A percentile compares a stretch with the other conserved stretches of the same genome.
Evolutionary conservation across 1,140 invertebrate species (phyloP).

Genomic region (Anastrepha obliqua): DNA sequence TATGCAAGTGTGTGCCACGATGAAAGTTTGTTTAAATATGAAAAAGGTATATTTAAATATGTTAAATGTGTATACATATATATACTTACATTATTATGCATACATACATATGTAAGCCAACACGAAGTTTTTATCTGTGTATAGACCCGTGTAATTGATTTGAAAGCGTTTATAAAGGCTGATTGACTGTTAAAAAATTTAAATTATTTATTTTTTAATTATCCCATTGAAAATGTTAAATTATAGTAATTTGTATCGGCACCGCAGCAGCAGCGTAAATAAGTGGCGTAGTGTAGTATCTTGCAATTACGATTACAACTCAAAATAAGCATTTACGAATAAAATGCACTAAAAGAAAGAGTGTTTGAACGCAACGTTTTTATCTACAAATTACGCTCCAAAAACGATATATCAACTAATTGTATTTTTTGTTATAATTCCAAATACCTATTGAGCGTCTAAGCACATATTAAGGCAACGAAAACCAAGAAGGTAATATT

Average conservation of each 20-base stretch:
- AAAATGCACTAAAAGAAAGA: slow-evolving; percentile 4
- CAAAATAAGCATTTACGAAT: not conserved
- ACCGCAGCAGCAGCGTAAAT: not conserved
- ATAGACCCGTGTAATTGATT: not conserved
- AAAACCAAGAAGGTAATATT: not conserved
- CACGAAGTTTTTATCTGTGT: no score
- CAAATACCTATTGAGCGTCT: not conserved
- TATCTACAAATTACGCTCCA: slow-evolving; percentile 18
- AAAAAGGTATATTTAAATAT: no score
- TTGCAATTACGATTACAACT: not conserved
- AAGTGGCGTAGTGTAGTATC: not conserved
- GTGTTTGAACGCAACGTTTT: slow-evolving; percentile 24
- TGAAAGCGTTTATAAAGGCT: not conserved
- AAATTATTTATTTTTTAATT: not conserved
- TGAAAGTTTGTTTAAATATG: no score
- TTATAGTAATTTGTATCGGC: not conserved
- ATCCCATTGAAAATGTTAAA: not conserved
- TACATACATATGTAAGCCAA: no score
- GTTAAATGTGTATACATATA: no score
- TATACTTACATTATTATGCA: no score
- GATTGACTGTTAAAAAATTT: slow-evolving; percentile 2
- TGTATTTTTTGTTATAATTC: slow-evolving; percentile 14
- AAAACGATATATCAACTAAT: slow-evolving; percentile 3
- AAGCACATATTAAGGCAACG: not conserved
- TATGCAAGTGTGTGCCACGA: no score